Evolutionary conservation across 1,140 invertebrate species (phyloP).

Genomic region (Saxidomus purpurata): DNA sequence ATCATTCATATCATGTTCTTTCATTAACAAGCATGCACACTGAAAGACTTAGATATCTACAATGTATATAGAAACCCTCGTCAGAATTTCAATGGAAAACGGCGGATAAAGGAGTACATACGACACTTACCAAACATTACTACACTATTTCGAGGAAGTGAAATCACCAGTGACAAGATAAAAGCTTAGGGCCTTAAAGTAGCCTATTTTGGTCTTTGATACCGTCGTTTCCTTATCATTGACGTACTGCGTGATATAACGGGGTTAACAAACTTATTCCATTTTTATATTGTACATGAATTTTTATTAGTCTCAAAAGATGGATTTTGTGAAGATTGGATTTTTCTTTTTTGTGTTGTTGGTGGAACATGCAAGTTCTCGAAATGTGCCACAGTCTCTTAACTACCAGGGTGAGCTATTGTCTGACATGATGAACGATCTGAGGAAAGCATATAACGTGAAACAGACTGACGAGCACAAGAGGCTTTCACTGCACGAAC

Average conservation of each 20-base stretch:
- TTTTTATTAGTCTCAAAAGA: neutral
- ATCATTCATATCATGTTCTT: too few relatives aligned
- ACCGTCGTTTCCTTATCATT: neutral
- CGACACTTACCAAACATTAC: too few relatives aligned
- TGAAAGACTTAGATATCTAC: too few relatives aligned
- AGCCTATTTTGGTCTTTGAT: too few relatives aligned
- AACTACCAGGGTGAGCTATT: neutral
- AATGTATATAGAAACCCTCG: too few relatives aligned
- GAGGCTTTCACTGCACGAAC: neutral
- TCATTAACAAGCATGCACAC: too few relatives aligned
- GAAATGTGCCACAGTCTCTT: neutral
- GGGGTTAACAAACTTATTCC: neutral
- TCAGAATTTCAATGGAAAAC: too few relatives aligned
- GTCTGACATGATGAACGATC: slow-evolving; percentile 3
- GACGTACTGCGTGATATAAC: neutral
- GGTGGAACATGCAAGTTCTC: neutral
- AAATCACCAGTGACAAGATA: too few relatives aligned
- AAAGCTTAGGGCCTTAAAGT: too few relatives aligned
- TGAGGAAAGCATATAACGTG: neutral
- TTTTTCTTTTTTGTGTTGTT: neutral
- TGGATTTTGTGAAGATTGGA: neutral
- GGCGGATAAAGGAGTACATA: too few relatives aligned
- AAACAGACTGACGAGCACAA: neutral
- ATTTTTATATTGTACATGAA: neutral
- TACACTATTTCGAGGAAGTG: too few relatives aligned